Evolutionary conservation across 2,113 vertebrate genomes (phyloP).

Genomic region (Daubentonia madagascariensis): DNA sequence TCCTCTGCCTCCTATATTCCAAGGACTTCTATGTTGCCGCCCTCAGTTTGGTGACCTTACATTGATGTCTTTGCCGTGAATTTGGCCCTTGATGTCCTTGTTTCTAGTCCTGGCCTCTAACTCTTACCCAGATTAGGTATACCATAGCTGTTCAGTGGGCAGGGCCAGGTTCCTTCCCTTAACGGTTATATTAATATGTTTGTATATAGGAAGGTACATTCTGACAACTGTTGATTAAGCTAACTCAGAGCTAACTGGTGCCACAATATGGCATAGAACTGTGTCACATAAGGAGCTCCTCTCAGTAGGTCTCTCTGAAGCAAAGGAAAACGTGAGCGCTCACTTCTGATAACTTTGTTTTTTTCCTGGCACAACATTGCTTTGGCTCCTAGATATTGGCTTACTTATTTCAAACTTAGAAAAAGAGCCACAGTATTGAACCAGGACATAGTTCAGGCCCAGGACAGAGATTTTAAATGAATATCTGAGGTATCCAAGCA

Average conservation of each 20-base stretch:
- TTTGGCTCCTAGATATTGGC: not conserved
- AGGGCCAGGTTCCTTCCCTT: not conserved
- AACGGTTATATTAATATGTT: not conserved
- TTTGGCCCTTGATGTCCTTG: not conserved
- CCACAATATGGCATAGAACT: not conserved
- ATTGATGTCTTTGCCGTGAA: not conserved
- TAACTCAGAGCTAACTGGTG: not conserved
- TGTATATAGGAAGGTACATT: not conserved
- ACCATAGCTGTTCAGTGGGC: not conserved
- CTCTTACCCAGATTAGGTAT: not conserved
- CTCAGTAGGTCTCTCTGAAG: not conserved
- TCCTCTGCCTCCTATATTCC: not conserved
- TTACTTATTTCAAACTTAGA: slow-evolving; percentile 1
- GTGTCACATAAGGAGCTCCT: not conserved
- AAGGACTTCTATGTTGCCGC: not conserved
- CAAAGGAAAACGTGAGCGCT: not conserved
- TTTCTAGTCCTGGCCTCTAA: not conserved
- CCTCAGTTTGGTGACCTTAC: not conserved
- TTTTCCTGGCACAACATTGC: not conserved
- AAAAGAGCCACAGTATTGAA: slow-evolving; percentile 47
- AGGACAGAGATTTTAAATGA: slow-evolving; percentile 56
- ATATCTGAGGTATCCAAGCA: slow-evolving; percentile 34
- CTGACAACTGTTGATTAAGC: not conserved
- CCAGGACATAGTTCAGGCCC: slow-evolving; percentile 43
- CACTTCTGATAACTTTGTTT: not conserved